Conservation (phyloP, 2,797 vertebrate genomes). For the Coreius guichenoti region DNA sequence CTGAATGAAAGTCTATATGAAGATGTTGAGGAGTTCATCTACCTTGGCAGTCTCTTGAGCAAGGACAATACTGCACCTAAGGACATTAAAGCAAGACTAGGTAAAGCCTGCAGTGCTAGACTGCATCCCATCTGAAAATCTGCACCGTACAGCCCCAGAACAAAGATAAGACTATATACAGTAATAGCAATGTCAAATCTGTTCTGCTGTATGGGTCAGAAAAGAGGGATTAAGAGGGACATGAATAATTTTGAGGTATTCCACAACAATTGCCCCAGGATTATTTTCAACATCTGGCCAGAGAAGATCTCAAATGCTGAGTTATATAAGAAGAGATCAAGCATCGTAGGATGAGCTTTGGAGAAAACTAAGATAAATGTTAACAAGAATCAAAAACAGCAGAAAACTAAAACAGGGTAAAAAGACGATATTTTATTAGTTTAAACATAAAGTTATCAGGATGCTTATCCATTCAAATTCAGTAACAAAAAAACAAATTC, state of each 20-base stretch:
- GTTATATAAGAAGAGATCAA: neutral
- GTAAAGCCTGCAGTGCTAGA: neutral
- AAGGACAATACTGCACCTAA: neutral
- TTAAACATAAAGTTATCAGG: constrained; percentile 12
- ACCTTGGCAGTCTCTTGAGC: constrained; percentile 18
- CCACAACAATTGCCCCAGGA: neutral
- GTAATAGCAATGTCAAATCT: neutral
- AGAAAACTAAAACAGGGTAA: constrained; percentile 26
- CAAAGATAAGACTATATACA: neutral
- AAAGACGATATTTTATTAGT: constrained; percentile 23
- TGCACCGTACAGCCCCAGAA: neutral
- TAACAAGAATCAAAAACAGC: constrained; percentile 21
- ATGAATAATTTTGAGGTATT: neutral
- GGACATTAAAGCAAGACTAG: neutral
- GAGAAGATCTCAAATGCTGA: neutral
- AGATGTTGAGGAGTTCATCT: constrained; percentile 26
- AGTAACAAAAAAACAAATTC: constrained; percentile 17
- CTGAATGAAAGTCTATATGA: no score
- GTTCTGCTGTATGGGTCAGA: neutral
- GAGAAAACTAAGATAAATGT: neutral
- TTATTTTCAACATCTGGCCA: neutral
- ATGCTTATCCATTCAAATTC: constrained; percentile 29
- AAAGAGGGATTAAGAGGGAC: neutral
- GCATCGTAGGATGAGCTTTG: no score
- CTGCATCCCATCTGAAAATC: neutral